Conservation (phyloP, 1,140 invertebrate genomes). For the Heliconius eleuchia region DNA sequence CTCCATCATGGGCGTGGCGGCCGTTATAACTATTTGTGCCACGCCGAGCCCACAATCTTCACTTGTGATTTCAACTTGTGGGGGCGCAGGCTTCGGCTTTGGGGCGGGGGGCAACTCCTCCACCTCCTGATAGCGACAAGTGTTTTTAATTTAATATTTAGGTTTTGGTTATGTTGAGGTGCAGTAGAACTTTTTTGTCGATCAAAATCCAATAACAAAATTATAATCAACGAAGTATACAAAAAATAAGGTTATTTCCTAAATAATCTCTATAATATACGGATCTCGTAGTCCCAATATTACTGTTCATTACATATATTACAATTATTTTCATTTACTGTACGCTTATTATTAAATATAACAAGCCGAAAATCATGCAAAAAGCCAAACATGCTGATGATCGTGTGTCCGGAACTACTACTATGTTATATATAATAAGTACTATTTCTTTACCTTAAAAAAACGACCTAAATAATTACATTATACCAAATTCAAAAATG, state of each 20-base stretch:
- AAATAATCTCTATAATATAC: neutral
- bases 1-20: slow-evolving; percentile 93
- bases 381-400: slow-evolving; percentile 41
- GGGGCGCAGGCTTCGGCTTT: slow-evolving; percentile 62
- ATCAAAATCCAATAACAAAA: neutral
- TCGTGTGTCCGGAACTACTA: slow-evolving; percentile 25
- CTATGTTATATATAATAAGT: neutral
- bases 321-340: neutral
- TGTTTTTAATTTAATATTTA: neutral
- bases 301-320: neutral
- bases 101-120: slow-evolving; percentile 49
- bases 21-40: slow-evolving; percentile 93
- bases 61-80: slow-evolving; percentile 60
- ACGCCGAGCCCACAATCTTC: slow-evolving; percentile 85
- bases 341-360: neutral
- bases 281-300: neutral
- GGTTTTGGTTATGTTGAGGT: neutral
- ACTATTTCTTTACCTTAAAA: neutral
- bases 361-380: slow-evolving; percentile 30
- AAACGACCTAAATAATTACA: neutral
- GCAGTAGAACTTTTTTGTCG: neutral
- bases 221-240: neutral
- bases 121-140: slow-evolving; percentile 52
- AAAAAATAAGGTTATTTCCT: neutral
- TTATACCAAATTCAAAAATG: neutral